Base-by-base conservation (phyloP, 2,888 invertebrate genomes). In the Allophyes oxyacanthae region DNA sequence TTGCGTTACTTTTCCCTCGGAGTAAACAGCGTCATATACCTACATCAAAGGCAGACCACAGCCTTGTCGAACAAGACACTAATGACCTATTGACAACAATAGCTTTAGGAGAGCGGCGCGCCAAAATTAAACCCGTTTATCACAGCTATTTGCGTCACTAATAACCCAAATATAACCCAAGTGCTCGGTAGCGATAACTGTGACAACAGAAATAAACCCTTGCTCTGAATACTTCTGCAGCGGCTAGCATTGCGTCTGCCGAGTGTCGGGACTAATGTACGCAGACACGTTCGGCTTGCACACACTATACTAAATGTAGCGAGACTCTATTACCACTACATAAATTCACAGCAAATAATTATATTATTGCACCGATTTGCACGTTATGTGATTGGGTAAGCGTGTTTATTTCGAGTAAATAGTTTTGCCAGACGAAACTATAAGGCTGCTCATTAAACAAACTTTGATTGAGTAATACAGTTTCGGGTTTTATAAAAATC, bases 131-230 rank as follows among this genome's bases (percentile, higher is more conserved):
- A 84, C 83, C 72, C 75, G 86, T 89, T 88, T 86, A 91, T 87
- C 86, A 86, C 82, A 81, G 81, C 86, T 89, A 91, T 90, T 89
- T 92, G 89, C 93, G 92, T 92, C 93, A 94, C 85, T 87, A 88
- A 88, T 88, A 88, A 87, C 84, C 89, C 86, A 88, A 90, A 92
- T 92, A 91, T 89, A 91, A 84, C 81, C 67, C 75, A 72, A 77
- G 78, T 72, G 76, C 77, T 79, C 81, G 72, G 81, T 83, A 76
- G 84, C 74, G 77, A 84, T 89, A 87, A 89, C 87, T 87, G 87
- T 88, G 90, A 90, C 92, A 88, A 85, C 91, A 81, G 81, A 92
- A 92, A 93, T 92, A 92, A 86, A 88, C 89, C 85, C 82, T 85
- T 85, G 93, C 81, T 82, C 91, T 82, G 83, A 91, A 92, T 92